These are phyloP conservation scores for Archocentrus centrarchus DNA, from an alignment of 2,113 vertebrate genomes.

Conservation along the genomic window DNA sequence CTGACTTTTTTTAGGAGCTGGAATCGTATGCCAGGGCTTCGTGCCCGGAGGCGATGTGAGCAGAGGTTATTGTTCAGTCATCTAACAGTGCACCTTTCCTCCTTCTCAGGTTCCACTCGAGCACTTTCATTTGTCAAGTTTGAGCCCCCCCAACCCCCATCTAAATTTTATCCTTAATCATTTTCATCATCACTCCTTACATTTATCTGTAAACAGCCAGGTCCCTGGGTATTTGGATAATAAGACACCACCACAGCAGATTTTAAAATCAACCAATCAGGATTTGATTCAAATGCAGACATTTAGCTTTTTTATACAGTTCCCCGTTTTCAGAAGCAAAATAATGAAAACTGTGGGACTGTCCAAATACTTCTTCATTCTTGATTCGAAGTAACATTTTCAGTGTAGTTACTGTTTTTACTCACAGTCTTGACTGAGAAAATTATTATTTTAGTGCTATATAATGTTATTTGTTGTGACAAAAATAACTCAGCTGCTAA, in stretches of 20 bases:
- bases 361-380: background rate
- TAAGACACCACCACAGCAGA: background rate
- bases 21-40: slow-evolving; percentile 47
- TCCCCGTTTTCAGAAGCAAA: background rate
- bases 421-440: too few species aligned
- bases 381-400: background rate
- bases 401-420: too few species aligned
- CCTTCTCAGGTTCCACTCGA: slow-evolving; percentile 57
- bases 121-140: slow-evolving; percentile 46
- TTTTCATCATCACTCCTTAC: background rate
- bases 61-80: slow-evolving; percentile 59
- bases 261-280: background rate
- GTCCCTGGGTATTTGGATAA: background rate
- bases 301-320: background rate
- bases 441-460: too few species aligned
- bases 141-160: background rate
- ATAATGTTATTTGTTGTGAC: too few species aligned
- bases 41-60: slow-evolving; percentile 40
- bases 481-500: too few species aligned
- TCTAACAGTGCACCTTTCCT: slow-evolving; percentile 39
- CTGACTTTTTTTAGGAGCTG: slow-evolving; percentile 36
- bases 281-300: background rate
- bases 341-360: background rate
- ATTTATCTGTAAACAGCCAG: background rate
- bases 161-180: background rate